Evolutionary conservation across 2,797 vertebrate species (phyloP), one percentile per base, ranked within the genome.

Genomic region (Bradypodion ventrale): DNA sequence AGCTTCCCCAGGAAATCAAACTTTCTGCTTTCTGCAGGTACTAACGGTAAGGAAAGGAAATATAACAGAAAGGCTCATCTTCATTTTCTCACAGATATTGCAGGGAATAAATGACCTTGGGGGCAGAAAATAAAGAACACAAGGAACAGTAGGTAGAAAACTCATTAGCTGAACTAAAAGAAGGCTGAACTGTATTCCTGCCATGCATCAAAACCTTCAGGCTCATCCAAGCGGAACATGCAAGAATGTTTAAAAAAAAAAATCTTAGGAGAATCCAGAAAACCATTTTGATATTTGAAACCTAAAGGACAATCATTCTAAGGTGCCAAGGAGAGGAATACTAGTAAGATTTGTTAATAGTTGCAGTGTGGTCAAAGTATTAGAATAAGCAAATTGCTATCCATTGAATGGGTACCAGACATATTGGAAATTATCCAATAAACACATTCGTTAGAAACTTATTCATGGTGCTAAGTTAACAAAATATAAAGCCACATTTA

Each of bases 181-280:
- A 23, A 84, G 10, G 29, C 19, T 85, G 59, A 89, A 62, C 80
- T 75, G 35, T 87, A 29, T 49, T 80, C 35, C 52, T 80, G 49
- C 29, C 56, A 70, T 75, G 72, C 23, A 83, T 83, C 42, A 83
- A 83, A 85, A 37, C 46, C 76, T 75, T 85, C 66, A 1, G 1
- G 68, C 85, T 70, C 29, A 87, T 8, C 37, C 65, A 84, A 75
- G 37, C 85, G 80, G 70, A 87, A 16, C 19, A 52, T 16, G 21
- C 75, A 74, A 52, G n/a, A n/a, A n/a, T n/a, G n/a, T n/a, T n/a
- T n/a, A n/a, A n/a, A n/a, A n/a, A 37, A 27, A 13, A 35, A 52
- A 7, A 77, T 23, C 2, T 37, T 7, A 65, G 35, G 42, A 79
- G 79, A 35, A 10, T 27, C 73, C 19, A 42, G 23, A 35, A 87